Conservation (phyloP, 2,113 vertebrate genomes). For the Rhinogobius similis region DNA sequence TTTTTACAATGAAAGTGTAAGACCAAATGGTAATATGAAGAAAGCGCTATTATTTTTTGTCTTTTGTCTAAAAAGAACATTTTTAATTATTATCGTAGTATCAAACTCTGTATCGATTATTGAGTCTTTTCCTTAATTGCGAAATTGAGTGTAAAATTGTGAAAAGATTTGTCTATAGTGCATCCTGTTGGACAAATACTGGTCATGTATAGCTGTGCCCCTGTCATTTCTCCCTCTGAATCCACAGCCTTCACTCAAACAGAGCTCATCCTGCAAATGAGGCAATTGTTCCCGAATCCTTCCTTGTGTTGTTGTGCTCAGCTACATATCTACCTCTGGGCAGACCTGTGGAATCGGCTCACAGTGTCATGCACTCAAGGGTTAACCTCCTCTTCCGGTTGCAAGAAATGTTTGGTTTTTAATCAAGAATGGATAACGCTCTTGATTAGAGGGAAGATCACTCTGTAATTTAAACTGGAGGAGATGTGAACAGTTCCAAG, state of each 20-base stretch:
- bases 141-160: too few relatives aligned
- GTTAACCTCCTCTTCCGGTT: constrained; percentile 43
- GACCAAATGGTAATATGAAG: too few relatives aligned
- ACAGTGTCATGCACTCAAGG: constrained; percentile 24
- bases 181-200: background rate
- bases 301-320: constrained; percentile 39
- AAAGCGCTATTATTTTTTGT: too few relatives aligned
- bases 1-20: too few relatives aligned
- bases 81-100: too few relatives aligned
- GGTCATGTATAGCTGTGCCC: constrained; percentile 6
- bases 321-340: constrained; percentile 5
- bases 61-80: too few relatives aligned
- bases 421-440: constrained; percentile 35
- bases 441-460: constrained; percentile 39
- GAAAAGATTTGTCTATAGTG: background rate
- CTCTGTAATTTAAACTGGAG: background rate
- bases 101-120: too few relatives aligned
- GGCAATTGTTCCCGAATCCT: constrained; percentile 28
- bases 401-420: constrained; percentile 57
- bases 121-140: too few relatives aligned
- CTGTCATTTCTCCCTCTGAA: constrained; percentile 25
- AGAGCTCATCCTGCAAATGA: constrained; percentile 28
- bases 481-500: background rate
- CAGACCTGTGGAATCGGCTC: constrained; percentile 22
- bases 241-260: constrained; percentile 9